Evolutionary conservation across 2,113 vertebrate species (phyloP), one percentile per base, ranked within the genome.

Genomic region (Notarius lentiginosus): DNA sequence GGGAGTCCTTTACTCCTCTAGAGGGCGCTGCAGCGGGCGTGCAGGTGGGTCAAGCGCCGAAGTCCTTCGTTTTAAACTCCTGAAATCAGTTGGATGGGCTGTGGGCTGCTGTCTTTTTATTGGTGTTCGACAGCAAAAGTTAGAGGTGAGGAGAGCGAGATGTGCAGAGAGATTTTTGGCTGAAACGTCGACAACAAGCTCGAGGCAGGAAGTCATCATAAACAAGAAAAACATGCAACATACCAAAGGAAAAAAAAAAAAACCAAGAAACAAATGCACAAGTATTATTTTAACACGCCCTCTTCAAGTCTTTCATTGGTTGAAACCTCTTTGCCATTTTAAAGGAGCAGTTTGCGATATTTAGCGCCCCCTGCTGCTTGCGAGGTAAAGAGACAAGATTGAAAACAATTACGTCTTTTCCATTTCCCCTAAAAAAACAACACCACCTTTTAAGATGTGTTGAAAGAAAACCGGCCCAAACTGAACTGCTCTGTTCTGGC

Each of bases 1-100:
- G 63, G 85, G 76, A 81, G 72, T 83, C 80, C 85, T 86, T 70
- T 82, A 11, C 58, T 84, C 88, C 88, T 68, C 49, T 30, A 81
- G 84, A 84, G 87, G 85, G 86, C 24, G 58, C 86, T 76, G n/a
- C 83, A 81, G 84, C 9, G n/a, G 53, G n/a, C 76, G 15, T 56
- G 77, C 41, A 20, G 53, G 79, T 80, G 84, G 82, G 65, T 58
- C 18, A 41, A 47, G 24, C 65, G 41, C 22, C 22, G 1, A 15
- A 53, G 61, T 51, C 20, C 22, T 72, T 53, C n/a, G 20, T 20
- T 7, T 17, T 34, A 51, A 65, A 14, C 61, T 79, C 75, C 75
- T 68, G 58, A 85, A 85, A 47, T 55, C 60, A 15, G 18, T 85
- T 47, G 24, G 15, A 17, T 11, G 1, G 22, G 73, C n/a, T 1